A percentile compares a stretch with the other conserved stretches of the same genome.
phyloP scores from a whole-genome alignment of 2,888 invertebrate species.

The Mesoligia furuncula region DNA sequence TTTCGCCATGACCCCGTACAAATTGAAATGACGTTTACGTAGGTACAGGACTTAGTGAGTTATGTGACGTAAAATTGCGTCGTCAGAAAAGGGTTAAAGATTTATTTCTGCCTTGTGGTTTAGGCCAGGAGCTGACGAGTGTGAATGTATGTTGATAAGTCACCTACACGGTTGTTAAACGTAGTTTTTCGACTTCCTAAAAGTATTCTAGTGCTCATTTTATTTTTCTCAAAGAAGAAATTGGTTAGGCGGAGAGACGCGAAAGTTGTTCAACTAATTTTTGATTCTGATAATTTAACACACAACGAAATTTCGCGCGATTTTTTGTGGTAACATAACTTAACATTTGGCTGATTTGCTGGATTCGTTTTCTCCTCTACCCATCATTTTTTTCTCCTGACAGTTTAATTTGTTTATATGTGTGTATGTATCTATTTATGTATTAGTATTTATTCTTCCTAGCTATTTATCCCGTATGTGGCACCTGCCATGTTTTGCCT shows the following conservation, averaged over 20 bases:
- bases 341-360: too few species aligned
- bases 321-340: neutral
- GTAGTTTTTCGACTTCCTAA: neutral
- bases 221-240: neutral
- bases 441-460: too few species aligned
- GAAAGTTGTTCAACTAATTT: neutral
- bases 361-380: too few species aligned
- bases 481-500: too few species aligned
- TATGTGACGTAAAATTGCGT: constrained; percentile 62
- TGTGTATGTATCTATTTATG: too few species aligned
- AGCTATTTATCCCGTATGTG: too few species aligned
- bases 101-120: constrained; percentile 53
- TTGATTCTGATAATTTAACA: neutral
- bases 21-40: constrained; percentile 64
- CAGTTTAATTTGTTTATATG: too few species aligned
- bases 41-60: constrained; percentile 55
- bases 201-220: constrained; percentile 2
- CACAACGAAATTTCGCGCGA: neutral
- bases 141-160: constrained; percentile 57
- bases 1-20: constrained; percentile 53
- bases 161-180: constrained; percentile 21
- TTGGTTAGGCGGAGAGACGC: neutral
- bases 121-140: constrained; percentile 44
- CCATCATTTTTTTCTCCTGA: too few species aligned
- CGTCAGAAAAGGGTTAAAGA: constrained; percentile 64